Evolutionary conservation across 2,888 invertebrate species (phyloP).

Genomic region (Chloroclystis v-ata): DNA sequence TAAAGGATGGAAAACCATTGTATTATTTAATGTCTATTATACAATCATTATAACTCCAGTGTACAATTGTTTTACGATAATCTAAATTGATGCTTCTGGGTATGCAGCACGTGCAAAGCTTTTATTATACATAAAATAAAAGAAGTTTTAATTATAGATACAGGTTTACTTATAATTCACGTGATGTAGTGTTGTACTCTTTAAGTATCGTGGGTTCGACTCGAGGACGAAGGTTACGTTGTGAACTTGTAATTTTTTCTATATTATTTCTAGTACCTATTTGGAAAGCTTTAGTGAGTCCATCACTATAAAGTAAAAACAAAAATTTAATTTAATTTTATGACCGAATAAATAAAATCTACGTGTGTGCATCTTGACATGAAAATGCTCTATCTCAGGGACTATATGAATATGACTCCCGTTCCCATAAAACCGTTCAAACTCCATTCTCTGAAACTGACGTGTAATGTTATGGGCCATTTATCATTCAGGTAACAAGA

Average conservation of each 20-base stretch:
- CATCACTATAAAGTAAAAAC: too few relatives aligned
- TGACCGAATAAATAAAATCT: too few relatives aligned
- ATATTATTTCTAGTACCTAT: too few relatives aligned
- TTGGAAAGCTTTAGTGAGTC: too few relatives aligned
- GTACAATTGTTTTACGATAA: background rate
- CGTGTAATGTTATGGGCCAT: slow-evolving; percentile 33
- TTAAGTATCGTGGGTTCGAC: too few relatives aligned
- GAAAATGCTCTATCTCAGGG: slow-evolving; percentile 1
- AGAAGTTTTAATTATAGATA: background rate
- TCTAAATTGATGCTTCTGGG: slow-evolving; percentile 14
- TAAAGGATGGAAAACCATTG: slow-evolving; percentile 12
- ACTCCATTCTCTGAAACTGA: slow-evolving; percentile 19
- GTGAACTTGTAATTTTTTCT: too few relatives aligned
- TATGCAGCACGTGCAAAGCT: slow-evolving; percentile 20
- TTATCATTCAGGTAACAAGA: slow-evolving; percentile 49
- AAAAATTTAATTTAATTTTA: too few relatives aligned
- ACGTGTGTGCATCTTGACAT: too few relatives aligned
- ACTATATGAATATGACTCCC: background rate
- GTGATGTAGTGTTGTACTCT: too few relatives aligned
- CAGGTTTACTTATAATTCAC: too few relatives aligned
- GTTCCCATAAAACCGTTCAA: slow-evolving; percentile 3
- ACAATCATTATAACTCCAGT: background rate
- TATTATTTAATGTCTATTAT: slow-evolving; percentile 4
- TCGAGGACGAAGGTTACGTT: too few relatives aligned
- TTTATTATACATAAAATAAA: background rate